Base-by-base conservation (phyloP, 1,140 invertebrate species). In the Yoshiicerus persimilis region DNA sequence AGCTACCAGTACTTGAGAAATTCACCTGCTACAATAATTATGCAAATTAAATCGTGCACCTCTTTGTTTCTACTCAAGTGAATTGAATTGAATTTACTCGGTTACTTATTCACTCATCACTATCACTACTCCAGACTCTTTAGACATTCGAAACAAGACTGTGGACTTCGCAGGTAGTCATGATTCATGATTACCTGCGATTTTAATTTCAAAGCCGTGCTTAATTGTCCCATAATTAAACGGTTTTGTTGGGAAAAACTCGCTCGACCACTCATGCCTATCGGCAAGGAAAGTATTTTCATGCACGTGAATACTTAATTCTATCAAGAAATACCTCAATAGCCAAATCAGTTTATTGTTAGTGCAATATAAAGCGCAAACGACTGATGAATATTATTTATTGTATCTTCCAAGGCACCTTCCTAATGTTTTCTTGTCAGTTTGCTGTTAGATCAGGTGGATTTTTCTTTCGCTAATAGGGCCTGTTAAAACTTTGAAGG, bases 11-110 rank as follows among this genome's bases (percentile, higher is more conserved):
- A n/a, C 75, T 80, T 80, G 32, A 80, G 75, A 80, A 32, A 80
- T 80, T 80, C 75, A 80, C 75, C 75, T 80, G 75, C 75, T 80
- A 80, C 75, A 80, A 80, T 80, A 80, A 80, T 80, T 80, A 80
- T 80, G 75, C 34, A 80, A 80, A 80, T 80, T 80, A 80, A 80
- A 80, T 80, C 75, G 75, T 80, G 75, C 75, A 80, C 34, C 30
- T 36, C 75, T n/a, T 80, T 80, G 75, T 80, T 80, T 80, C 34
- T 34, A n/a, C 34, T 38, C 75, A 80, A 80, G 32, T 80, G 75
- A 20, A 80, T 38, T 80, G 75, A 34, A 80, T 38, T 80, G 30
- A 80, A 80, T 80, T 80, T 80, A 36, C 75, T 80, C 75, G 75
- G 20, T 80, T 80, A 36, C 75, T 80, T 30, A 80, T 32, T 80